Conservation (phyloP, 2,888 invertebrate species). For the Tetanocera ferruginea region DNA sequence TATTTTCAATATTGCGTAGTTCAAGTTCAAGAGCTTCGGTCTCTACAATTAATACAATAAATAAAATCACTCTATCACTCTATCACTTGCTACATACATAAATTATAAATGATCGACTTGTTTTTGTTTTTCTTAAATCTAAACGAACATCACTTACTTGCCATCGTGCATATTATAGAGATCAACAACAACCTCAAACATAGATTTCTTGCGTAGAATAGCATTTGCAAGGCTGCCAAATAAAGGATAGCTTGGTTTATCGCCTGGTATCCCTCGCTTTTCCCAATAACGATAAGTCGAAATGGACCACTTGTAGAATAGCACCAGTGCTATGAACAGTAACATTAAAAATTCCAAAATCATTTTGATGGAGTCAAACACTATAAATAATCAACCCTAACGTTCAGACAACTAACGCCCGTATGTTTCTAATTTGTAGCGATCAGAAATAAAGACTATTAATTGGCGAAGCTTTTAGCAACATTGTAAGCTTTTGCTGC, state of each 20-base stretch:
- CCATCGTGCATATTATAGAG: conserved; percentile 70
- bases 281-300: conserved; percentile 54
- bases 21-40: too few relatives aligned
- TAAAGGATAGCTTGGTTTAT: conserved; percentile 49
- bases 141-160: conserved; percentile 58
- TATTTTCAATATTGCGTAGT: too few relatives aligned
- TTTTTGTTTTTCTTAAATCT: too few relatives aligned
- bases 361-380: conserved; percentile 47
- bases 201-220: conserved; percentile 68
- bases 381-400: not conserved
- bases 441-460: not conserved
- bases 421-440: not conserved
- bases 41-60: too few relatives aligned
- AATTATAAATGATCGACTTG: too few relatives aligned
- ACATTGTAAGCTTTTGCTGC: not conserved
- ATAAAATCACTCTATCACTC: too few relatives aligned
- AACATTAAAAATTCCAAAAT: conserved; percentile 54
- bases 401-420: conserved; percentile 1
- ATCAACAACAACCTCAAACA: conserved; percentile 70
- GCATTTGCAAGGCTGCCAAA: conserved; percentile 56
- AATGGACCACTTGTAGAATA: conserved; percentile 58
- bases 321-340: conserved; percentile 44
- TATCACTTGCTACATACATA: too few relatives aligned
- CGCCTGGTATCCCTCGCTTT: conserved; percentile 54
- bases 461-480: not conserved